phyloP scores from a whole-genome alignment of 2,113 vertebrate genomes.

The Oreochromis aureus region DNA sequence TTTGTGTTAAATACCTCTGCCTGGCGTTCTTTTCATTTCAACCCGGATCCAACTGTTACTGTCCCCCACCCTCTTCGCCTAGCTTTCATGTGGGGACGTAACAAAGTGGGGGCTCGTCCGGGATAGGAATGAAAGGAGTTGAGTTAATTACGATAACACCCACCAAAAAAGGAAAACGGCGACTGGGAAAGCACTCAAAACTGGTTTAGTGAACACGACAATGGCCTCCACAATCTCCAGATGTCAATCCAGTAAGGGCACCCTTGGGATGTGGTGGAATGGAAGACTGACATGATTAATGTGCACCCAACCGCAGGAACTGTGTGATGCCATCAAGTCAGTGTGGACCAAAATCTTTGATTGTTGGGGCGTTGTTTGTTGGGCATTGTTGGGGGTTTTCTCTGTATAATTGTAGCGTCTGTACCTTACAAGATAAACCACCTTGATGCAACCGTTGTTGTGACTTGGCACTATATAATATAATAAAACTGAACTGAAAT shows the following conservation, averaged over 20 bases:
- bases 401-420: rapidly evolving
- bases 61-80: too few relatives aligned
- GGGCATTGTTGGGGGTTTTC: neutral
- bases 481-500: too few relatives aligned
- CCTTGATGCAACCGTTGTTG: too few relatives aligned
- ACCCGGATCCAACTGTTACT: too few relatives aligned
- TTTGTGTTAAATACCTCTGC: too few relatives aligned
- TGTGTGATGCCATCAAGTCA: neutral
- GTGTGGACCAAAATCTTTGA: neutral
- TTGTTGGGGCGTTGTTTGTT: too few relatives aligned
- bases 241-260: neutral
- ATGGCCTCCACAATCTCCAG: neutral
- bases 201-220: neutral
- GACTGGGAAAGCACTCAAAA: neutral
- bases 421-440: neutral
- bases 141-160: too few relatives aligned
- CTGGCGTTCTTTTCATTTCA: too few relatives aligned
- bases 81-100: too few relatives aligned
- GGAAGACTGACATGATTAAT: neutral
- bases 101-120: too few relatives aligned
- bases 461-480: too few relatives aligned
- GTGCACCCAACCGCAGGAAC: neutral
- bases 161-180: rapidly evolving
- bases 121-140: too few relatives aligned
- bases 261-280: neutral